These are phyloP conservation scores for Formica exsecta DNA, from an alignment of 1,140 invertebrate genomes.

Conservation along the genomic window DNA sequence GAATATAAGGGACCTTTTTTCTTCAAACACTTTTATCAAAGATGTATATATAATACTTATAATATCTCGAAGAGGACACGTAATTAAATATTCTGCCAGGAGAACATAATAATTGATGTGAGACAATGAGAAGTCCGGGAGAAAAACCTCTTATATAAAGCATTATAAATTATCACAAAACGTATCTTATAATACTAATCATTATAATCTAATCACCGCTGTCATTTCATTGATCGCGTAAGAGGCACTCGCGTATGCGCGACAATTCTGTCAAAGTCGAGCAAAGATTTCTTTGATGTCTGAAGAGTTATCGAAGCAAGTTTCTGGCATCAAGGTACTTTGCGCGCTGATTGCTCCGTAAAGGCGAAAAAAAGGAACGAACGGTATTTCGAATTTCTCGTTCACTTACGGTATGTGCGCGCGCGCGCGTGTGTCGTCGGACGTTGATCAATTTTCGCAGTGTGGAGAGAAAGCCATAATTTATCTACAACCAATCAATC, in stretches of 20 bases:
- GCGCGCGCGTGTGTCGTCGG: too few relatives aligned
- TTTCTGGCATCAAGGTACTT: neutral
- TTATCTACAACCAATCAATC: conserved; percentile 39
- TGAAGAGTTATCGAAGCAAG: neutral
- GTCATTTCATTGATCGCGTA: conserved; percentile 15
- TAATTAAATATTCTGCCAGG: neutral
- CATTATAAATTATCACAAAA: neutral
- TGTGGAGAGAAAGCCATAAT: conserved; percentile 16
- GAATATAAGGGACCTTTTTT: too few relatives aligned
- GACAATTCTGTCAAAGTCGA: neutral
- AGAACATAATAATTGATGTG: neutral
- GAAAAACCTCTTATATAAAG: neutral
- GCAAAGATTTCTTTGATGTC: neutral
- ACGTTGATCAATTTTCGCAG: conserved; percentile 42
- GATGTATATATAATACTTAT: neutral
- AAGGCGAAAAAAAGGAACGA: conserved; percentile 4
- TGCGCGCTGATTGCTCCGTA: neutral
- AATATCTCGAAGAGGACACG: neutral
- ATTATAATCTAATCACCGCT: conserved; percentile 8
- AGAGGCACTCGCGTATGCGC: neutral
- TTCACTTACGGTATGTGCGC: neutral
- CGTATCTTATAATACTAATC: neutral
- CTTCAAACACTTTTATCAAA: too few relatives aligned
- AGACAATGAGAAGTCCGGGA: neutral
- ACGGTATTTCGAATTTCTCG: conserved; percentile 1